Evolutionary conservation across 2,888 invertebrate species (phyloP).

Genomic region (Netelia virgata): DNA sequence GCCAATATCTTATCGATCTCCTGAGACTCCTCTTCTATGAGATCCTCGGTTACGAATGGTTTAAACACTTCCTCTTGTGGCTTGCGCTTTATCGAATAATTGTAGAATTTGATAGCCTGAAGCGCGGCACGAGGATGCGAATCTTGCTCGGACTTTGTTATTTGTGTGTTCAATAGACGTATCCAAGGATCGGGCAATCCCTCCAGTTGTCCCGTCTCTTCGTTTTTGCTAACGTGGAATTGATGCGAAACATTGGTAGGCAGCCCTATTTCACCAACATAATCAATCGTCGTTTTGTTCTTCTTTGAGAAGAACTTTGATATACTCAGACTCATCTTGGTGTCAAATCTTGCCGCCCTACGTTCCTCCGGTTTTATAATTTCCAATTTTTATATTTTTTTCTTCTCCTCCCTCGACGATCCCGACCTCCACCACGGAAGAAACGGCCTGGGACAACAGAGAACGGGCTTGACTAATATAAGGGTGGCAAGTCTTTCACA

Average conservation of each 20-base stretch:
- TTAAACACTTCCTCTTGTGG: slow-evolving; percentile 89
- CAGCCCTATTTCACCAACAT: slow-evolving; percentile 90
- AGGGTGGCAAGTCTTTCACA: background rate
- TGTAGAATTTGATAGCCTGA: slow-evolving; percentile 96
- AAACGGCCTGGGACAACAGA: background rate
- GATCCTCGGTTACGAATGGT: slow-evolving; percentile 92
- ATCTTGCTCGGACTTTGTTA: slow-evolving; percentile 94
- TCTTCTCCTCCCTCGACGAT: background rate
- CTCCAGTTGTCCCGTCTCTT: slow-evolving; percentile 92
- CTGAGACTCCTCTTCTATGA: slow-evolving; percentile 93
- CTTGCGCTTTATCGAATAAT: slow-evolving; percentile 94
- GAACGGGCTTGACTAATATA: background rate
- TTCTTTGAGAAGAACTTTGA: slow-evolving; percentile 83
- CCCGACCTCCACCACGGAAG: background rate
- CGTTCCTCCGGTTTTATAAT: slow-evolving; percentile 49
- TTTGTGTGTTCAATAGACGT: slow-evolving; percentile 92
- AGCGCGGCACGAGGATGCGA: slow-evolving; percentile 96
- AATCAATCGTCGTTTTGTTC: slow-evolving; percentile 77
- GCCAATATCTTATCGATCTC: slow-evolving; percentile 92
- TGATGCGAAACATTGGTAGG: slow-evolving; percentile 95
- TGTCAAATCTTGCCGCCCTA: slow-evolving; percentile 43
- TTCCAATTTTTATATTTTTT: slow-evolving; percentile 1
- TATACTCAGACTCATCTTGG: slow-evolving; percentile 82
- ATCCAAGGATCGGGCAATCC: slow-evolving; percentile 95
- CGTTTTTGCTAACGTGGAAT: slow-evolving; percentile 95